These are phyloP conservation scores for Pelmatolapia mariae DNA, from an alignment of 2,113 vertebrate species.

Conservation along the genomic window DNA sequence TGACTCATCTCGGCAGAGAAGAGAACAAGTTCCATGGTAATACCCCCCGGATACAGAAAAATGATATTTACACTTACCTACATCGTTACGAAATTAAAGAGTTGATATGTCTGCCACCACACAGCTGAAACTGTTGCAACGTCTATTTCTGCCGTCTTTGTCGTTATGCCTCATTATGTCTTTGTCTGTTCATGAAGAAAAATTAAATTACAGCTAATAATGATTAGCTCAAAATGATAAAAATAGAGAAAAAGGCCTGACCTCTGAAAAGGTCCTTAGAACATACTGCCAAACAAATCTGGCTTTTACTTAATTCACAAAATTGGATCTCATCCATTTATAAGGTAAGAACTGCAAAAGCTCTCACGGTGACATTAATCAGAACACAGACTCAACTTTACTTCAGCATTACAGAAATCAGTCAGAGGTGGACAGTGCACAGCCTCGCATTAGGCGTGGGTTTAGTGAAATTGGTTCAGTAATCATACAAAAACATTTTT, in stretches of 20 bases:
- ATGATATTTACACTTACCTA: not conserved
- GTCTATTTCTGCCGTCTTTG: not conserved
- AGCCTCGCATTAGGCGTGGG: not conserved
- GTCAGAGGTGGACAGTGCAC: not conserved
- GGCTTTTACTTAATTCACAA: not conserved
- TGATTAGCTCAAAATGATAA: not conserved
- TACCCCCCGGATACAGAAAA: not conserved
- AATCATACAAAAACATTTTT: not conserved
- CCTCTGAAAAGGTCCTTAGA: not conserved
- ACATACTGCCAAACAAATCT: not conserved
- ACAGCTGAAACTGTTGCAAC: not conserved
- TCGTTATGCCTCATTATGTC: not conserved
- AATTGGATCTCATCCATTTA: not conserved
- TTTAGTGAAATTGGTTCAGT: not conserved
- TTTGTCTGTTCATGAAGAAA: not conserved
- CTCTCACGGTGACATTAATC: not conserved
- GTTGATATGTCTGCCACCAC: not conserved
- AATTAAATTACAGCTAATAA: not conserved
- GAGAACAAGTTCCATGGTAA: not conserved
- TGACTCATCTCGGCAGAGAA: not conserved
- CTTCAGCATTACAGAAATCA: not conserved
- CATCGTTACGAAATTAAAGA: not conserved
- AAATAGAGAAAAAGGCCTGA: not conserved
- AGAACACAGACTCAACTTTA: not conserved
- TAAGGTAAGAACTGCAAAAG: not conserved